Evolutionary conservation across 1,140 invertebrate genomes (phyloP).

Genomic region (Trinorchestia longiramus): DNA sequence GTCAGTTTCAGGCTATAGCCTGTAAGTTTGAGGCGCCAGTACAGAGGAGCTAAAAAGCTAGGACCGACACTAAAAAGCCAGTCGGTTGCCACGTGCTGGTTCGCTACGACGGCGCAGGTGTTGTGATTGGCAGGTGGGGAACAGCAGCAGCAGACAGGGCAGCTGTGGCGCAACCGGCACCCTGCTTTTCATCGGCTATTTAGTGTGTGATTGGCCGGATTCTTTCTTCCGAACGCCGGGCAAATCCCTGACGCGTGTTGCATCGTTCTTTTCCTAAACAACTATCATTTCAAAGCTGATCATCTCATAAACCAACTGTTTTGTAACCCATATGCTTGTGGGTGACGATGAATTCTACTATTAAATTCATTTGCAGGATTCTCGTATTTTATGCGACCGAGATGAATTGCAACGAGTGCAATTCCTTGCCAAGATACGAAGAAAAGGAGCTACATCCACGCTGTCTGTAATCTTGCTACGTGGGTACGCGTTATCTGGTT

Average conservation of each 20-base stretch:
- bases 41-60: background rate
- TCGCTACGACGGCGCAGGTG: background rate
- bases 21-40: background rate
- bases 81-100: background rate
- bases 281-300: background rate
- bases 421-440: background rate
- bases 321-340: background rate
- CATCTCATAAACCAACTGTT: background rate
- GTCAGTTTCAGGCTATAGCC: too few species aligned
- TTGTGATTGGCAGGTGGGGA: background rate
- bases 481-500: too few species aligned
- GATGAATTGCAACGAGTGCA: background rate
- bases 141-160: too few species aligned
- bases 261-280: background rate
- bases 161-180: background rate
- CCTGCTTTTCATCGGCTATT: background rate
- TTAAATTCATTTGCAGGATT: too few species aligned
- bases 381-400: background rate
- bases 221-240: background rate
- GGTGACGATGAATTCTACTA: background rate
- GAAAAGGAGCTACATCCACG: background rate
- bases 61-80: background rate
- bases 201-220: background rate
- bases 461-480: too few species aligned
- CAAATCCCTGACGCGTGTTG: background rate